These are phyloP conservation scores for Agrypnia vestita DNA, from an alignment of 1,140 invertebrate species.

Conservation along the genomic window DNA sequence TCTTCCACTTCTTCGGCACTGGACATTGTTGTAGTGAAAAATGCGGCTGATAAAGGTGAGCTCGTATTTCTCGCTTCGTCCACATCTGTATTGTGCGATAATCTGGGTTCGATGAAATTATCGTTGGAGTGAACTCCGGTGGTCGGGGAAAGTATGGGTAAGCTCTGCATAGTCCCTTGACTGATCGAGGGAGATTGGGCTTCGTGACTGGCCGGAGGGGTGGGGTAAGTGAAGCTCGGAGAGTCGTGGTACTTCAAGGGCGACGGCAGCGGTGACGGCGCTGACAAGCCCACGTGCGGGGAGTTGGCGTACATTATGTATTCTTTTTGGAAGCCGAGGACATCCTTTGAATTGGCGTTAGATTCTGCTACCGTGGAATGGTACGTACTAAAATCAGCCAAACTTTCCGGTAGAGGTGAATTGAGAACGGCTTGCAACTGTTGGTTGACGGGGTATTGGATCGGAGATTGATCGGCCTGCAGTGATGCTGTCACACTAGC, in stretches of 20 bases:
- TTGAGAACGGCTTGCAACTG: constrained; percentile 83
- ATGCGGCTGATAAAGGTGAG: constrained; percentile 84
- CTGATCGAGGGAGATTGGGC: constrained; percentile 77
- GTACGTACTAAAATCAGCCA: constrained; percentile 87
- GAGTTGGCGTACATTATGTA: constrained; percentile 70
- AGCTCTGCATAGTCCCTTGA: constrained; percentile 64
- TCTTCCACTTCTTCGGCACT: constrained; percentile 88
- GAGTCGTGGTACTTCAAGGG: constrained; percentile 68
- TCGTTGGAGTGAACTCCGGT: constrained; percentile 68
- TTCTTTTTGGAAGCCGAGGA: constrained; percentile 59
- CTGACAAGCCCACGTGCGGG: constrained; percentile 70
- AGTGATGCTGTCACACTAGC: constrained; percentile 72
- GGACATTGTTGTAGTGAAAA: constrained; percentile 89
- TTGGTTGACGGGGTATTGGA: constrained; percentile 80
- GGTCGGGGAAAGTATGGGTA: constrained; percentile 69
- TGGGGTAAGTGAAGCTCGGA: constrained; percentile 85
- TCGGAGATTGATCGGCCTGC: constrained; percentile 72
- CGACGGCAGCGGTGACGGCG: constrained; percentile 78
- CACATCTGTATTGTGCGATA: constrained; percentile 65
- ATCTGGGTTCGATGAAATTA: constrained; percentile 64
- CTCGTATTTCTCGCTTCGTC: constrained; percentile 78
- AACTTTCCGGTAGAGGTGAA: constrained; percentile 83
- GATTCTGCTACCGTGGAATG: constrained; percentile 74
- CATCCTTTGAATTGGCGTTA: constrained; percentile 57
- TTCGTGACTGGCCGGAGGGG: constrained; percentile 88